Evolutionary conservation across 2,797 vertebrate species (phyloP).

Genomic region (Enteromius treurensis): DNA sequence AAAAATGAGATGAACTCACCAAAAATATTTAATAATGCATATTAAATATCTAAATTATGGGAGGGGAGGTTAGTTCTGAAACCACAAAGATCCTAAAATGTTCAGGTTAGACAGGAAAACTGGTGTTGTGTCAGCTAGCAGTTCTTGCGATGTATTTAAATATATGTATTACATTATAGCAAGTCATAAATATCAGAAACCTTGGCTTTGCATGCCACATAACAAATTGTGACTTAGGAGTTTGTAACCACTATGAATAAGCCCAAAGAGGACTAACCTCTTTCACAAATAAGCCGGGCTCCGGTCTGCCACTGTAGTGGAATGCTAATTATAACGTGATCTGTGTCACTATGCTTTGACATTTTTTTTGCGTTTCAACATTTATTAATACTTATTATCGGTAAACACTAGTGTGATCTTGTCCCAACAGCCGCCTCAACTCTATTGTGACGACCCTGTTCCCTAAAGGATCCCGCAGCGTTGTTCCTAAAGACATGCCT

Average conservation of each 20-base stretch:
- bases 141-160: background rate
- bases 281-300: slow-evolving; percentile 24
- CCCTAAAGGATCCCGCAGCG: slow-evolving; percentile 96
- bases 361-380: slow-evolving; percentile 17
- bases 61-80: slow-evolving; percentile 8
- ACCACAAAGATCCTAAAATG: slow-evolving; percentile 12
- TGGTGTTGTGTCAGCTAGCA: background rate
- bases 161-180: background rate
- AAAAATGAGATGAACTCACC: background rate
- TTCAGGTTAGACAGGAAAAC: background rate
- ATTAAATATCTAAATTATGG: slow-evolving; percentile 29
- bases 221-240: slow-evolving; percentile 40
- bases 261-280: slow-evolving; percentile 33
- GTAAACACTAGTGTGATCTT: slow-evolving; percentile 8
- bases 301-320: slow-evolving; percentile 16
- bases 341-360: slow-evolving; percentile 28
- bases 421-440: slow-evolving; percentile 87
- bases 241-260: background rate
- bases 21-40: background rate
- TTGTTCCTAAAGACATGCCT: slow-evolving; percentile 97
- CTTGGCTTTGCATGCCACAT: background rate
- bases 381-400: slow-evolving; percentile 10
- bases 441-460: slow-evolving; percentile 96
- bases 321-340: slow-evolving; percentile 13
- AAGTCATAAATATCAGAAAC: slow-evolving; percentile 16